phyloP scores from a whole-genome alignment of 2,888 invertebrate species.

The Lysandra coridon region DNA sequence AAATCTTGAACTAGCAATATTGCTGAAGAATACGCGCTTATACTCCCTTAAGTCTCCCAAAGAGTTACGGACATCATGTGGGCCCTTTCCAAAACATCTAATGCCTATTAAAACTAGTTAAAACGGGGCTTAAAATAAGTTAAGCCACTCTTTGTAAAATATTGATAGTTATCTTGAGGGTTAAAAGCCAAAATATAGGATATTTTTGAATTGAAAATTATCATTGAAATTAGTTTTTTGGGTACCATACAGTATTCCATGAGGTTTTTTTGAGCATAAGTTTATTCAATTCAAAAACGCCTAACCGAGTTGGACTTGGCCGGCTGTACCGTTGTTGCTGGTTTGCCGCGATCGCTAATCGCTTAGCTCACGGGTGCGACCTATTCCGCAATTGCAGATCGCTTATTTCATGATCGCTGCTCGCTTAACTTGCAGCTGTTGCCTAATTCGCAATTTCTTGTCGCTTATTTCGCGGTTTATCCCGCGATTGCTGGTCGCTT shows the following conservation, averaged over 20 bases:
- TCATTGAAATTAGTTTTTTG: neutral
- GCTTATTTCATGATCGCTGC: neutral
- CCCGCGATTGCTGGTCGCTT: neutral
- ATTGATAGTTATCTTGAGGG: neutral
- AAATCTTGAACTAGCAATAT: constrained; percentile 2
- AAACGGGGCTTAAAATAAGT: neutral
- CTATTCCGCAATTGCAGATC: neutral
- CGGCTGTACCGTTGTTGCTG: neutral
- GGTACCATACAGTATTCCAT: neutral
- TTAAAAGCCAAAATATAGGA: neutral
- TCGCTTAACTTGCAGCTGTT: neutral
- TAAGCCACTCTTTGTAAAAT: neutral
- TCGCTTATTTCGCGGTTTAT: too few species aligned
- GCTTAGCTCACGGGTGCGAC: too few species aligned
- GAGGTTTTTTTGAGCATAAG: neutral
- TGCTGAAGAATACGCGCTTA: constrained; percentile 1
- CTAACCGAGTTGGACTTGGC: neutral
- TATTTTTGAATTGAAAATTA: neutral
- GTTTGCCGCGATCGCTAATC: too few species aligned
- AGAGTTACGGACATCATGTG: neutral
- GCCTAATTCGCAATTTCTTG: too few species aligned
- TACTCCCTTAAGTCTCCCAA: neutral
- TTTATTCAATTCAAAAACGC: neutral
- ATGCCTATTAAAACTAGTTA: neutral
- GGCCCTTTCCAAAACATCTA: neutral